Base-by-base conservation (phyloP, 2,797 vertebrate species). In the Pitangus sulphuratus region DNA sequence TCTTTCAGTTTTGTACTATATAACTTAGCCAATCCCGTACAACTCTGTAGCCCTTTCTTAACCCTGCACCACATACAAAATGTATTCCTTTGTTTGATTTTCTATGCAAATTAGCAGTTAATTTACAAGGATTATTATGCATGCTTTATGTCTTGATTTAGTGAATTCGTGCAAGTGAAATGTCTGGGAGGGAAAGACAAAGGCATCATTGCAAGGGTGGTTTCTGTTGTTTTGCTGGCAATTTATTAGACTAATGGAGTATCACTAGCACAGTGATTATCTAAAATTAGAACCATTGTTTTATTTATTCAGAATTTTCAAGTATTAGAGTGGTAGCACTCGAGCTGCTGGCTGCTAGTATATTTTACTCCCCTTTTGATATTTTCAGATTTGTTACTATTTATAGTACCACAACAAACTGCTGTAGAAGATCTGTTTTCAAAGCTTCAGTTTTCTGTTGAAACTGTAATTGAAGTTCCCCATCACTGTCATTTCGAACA, bases 241-340 rank as follows among this genome's bases (percentile, higher is more conserved):
- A 92, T 96, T 89, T 93, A 80, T 93, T 94, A 92, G 68, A 53
- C 50, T 87, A 96, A 96, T 96, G 87, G 20, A 35, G 51, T 69
- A 62, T 79, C 30, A 21, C 65, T 80, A 64, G 25, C 39, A 65
- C n/a, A 58, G 47, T 75, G 53, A 91, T 96, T 94, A 95, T 53
- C 81, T 44, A 40, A 79, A 90, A 87, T 68, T 81, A 81, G 87
- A 87, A 83, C 15, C 65, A 65, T 64, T 80, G 48, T 87, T 89
- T 84, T 54, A 83, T 72, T 87, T 79, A 82, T 79, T 75, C 60
- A 50, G 65, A 70, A 74, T 93, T 78, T 94, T 60, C n/a, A 80
- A 69, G 45, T 58, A 71, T 75, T 92, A 75, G 40, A 24, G 11
- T 47, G 30, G 53, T 42, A 68, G 57, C 35, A 14, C 39, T 82